Percentiles rank a stretch among this genome's conserved stretches.
These are phyloP conservation scores for Thyatira batis DNA, from an alignment of 2,888 invertebrate species.

Conservation along the genomic window DNA sequence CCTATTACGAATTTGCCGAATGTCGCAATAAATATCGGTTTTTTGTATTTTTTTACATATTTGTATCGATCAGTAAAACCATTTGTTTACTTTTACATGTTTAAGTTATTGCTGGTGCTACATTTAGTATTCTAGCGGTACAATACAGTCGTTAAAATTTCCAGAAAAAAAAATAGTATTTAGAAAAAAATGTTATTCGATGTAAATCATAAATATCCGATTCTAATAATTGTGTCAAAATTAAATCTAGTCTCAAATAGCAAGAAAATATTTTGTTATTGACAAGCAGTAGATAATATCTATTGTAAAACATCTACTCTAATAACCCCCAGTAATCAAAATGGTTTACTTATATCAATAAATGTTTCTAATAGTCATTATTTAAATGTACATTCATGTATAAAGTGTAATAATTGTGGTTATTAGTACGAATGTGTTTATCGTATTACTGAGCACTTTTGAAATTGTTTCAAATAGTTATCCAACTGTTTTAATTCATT, in stretches of 20 bases:
- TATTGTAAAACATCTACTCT: not conserved
- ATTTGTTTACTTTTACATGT: no score
- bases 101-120: not conserved
- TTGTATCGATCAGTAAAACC: not conserved
- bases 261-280: not conserved
- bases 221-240: not conserved
- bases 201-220: not conserved
- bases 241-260: not conserved
- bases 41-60: not conserved
- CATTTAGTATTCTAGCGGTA: not conserved
- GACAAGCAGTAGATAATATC: not conserved
- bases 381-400: not conserved
- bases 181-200: not conserved
- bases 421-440: no score
- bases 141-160: not conserved
- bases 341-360: not conserved
- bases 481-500: slow-evolving; percentile 38
- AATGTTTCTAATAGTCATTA: not conserved
- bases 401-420: not conserved
- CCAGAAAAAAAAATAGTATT: not conserved
- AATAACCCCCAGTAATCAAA: not conserved
- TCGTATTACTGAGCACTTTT: not conserved
- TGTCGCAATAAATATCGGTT: not conserved
- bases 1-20: slow-evolving; percentile 22
- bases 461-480: slow-evolving; percentile 20